Evolutionary conservation across 1,140 invertebrate genomes (phyloP).

Genomic region (Coenobita brevimanus): DNA sequence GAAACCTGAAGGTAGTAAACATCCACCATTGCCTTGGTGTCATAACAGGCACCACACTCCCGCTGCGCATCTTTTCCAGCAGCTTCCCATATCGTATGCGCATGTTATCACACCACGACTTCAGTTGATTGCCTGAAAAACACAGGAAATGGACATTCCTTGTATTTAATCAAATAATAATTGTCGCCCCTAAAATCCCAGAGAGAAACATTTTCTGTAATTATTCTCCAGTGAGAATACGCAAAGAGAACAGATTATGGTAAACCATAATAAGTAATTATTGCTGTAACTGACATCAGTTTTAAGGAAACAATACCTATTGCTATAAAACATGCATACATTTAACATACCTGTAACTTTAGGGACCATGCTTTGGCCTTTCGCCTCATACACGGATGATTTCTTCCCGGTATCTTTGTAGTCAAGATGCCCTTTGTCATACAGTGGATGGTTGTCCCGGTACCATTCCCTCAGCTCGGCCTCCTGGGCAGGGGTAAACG

Average conservation of each 20-base stretch:
- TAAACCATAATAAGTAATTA: neutral
- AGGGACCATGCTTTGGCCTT: neutral
- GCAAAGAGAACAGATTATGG: neutral
- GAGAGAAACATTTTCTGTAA: neutral
- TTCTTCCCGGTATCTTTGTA: neutral
- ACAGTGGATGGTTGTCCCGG: neutral
- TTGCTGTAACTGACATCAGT: neutral
- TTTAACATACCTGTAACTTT: neutral
- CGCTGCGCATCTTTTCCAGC: neutral
- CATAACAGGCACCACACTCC: neutral
- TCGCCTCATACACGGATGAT: neutral
- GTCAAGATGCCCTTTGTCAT: neutral
- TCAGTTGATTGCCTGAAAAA: neutral
- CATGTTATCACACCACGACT: neutral
- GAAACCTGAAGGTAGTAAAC: neutral
- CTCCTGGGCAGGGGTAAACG: neutral
- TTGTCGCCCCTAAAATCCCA: neutral
- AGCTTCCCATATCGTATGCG: neutral
- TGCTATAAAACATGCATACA: neutral
- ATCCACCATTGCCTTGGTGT: neutral
- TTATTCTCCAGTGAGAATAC: neutral
- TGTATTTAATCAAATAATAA: neutral
- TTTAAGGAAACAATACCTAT: constrained; percentile 2
- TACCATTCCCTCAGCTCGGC: neutral
- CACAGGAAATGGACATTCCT: neutral